These are phyloP conservation scores for Poecilia velifera DNA, from an alignment of 2,797 vertebrate genomes.

Conservation along the genomic window DNA sequence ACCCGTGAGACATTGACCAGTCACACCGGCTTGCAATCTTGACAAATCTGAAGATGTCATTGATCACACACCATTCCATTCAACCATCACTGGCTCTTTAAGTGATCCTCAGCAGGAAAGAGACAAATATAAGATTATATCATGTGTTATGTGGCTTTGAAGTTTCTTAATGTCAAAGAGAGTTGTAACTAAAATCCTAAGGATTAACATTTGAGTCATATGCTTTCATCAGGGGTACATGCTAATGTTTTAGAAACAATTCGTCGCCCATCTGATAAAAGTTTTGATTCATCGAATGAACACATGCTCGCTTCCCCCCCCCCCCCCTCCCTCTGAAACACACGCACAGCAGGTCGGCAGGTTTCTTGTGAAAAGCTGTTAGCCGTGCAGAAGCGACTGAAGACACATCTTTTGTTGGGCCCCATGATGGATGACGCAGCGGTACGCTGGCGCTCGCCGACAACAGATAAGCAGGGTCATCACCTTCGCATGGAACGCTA, in stretches of 20 bases:
- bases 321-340: constrained; percentile 7
- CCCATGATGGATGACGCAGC: constrained; percentile 86
- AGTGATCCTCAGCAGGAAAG: constrained; percentile 16
- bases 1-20: constrained; percentile 51
- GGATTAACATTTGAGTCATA: constrained; percentile 49
- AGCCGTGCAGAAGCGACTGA: constrained; percentile 78
- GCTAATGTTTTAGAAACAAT: constrained; percentile 49
- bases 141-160: not conserved
- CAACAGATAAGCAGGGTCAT: constrained; percentile 88
- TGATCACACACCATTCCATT: constrained; percentile 13
- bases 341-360: constrained; percentile 62
- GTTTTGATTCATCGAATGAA: constrained; percentile 25
- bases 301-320: constrained; percentile 14
- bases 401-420: constrained; percentile 84
- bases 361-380: constrained; percentile 87
- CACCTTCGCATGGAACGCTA: constrained; percentile 88
- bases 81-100: constrained; percentile 26
- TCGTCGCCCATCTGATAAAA: constrained; percentile 85
- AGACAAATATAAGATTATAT: constrained; percentile 43
- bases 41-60: constrained; percentile 55
- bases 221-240: constrained; percentile 15
- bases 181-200: constrained; percentile 68
- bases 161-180: constrained; percentile 18
- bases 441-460: constrained; percentile 88
- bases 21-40: constrained; percentile 40